Evolutionary conservation across 2,113 vertebrate genomes (phyloP), one percentile per base, ranked within the genome.

Genomic region (Redunca redunca): DNA sequence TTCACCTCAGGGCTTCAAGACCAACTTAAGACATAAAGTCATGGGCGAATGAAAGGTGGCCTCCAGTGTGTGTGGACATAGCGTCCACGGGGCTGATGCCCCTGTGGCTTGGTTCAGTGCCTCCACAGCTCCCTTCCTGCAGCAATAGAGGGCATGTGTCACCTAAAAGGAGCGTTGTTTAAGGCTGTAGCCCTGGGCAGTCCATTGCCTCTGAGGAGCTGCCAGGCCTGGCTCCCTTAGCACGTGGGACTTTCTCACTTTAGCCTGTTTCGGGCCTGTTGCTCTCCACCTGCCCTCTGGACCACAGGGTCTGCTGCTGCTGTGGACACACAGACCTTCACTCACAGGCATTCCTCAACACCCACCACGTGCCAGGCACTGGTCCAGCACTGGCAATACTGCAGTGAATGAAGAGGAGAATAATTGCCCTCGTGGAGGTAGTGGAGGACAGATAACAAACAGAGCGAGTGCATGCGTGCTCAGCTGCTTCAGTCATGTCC

Each of bases 131-230:
- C 26, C 13, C 33, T 58, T 52, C 58, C 60, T 60, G 6, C 0
- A 0, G 12, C 15, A 6, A n/a, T 10, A 9, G 23, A 46, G 43
- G 6, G n/a, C 25, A 14, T 0, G 25, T 0, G 4, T 1, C 30
- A 2, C 30, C 21, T 33, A 52, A 81, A 30, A 55, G 6, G 46
- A 78, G 19, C 3, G 0, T 2, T 55, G 9, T 28, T 21, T 1
- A 12, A 48, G 26, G n/a, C 36, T 6, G 2, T 25, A 43, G 28
- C 28, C 71, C n/a, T 1, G 0, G 88, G 36, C 3, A 9, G 13
- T 13, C 21, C 1, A 2, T 1, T 9, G 28, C 9, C 53, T 53
- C 28, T 1, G 0, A 50, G 30, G 16, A 91, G 33, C 12, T 48
- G 48, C 14, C 36, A 3, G 52, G 21, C 4, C 4, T 4, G 74